These are phyloP conservation scores for Acipenser transmontanus DNA, from an alignment of 2,797 vertebrate genomes.

Conservation along the genomic window DNA sequence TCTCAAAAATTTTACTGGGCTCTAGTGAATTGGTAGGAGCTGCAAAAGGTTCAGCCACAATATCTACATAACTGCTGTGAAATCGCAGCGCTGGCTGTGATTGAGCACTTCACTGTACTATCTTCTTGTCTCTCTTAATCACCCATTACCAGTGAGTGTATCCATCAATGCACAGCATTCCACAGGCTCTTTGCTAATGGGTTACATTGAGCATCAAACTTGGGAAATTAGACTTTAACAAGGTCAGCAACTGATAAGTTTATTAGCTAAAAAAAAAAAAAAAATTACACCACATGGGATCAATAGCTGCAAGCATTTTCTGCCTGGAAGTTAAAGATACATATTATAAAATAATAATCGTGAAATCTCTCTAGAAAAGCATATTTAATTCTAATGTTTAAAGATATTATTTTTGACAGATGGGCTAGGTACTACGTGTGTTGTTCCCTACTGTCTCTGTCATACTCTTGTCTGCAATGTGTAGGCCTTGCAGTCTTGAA, in stretches of 20 bases:
- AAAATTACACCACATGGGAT: conserved; percentile 16
- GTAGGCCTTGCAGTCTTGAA: conserved; percentile 19
- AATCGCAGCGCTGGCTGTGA: conserved; percentile 21
- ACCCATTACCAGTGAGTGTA: conserved; percentile 21
- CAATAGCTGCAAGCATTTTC: conserved; percentile 1
- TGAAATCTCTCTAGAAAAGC: conserved; percentile 12
- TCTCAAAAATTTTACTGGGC: background rate
- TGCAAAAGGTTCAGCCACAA: conserved; percentile 16
- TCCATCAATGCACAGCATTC: conserved; percentile 8
- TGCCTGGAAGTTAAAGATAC: conserved; percentile 9
- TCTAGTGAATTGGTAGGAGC: conserved; percentile 1
- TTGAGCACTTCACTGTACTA: conserved; percentile 16
- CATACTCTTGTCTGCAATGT: conserved; percentile 13
- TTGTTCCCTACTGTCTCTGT: conserved; percentile 30
- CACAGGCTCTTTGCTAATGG: conserved; percentile 4
- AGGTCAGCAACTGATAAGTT: conserved; percentile 15
- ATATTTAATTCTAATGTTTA: conserved; percentile 16
- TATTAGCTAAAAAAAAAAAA: conserved; percentile 10
- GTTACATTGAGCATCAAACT: background rate
- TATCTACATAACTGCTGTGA: conserved; percentile 11
- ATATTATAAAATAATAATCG: conserved; percentile 18
- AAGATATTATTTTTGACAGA: conserved; percentile 30
- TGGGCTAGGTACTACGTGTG: conserved; percentile 30
- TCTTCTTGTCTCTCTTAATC: conserved; percentile 17
- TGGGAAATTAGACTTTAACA: conserved; percentile 9